Base-by-base conservation (phyloP, 2,888 invertebrate species). In the Acrocera orbiculus region DNA sequence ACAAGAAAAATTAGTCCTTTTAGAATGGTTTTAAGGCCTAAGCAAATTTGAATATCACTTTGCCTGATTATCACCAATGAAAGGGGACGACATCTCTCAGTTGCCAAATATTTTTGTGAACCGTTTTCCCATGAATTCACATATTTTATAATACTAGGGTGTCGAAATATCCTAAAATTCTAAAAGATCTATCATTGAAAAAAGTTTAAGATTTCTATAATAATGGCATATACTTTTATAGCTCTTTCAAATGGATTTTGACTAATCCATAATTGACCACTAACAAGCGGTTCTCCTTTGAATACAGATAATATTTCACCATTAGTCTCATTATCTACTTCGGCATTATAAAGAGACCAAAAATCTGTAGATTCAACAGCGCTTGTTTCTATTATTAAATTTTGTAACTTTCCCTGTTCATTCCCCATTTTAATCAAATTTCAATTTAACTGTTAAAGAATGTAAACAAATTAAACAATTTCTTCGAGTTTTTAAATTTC, bases 81-180 rank as follows among this genome's bases (percentile, higher is more conserved):
- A 10, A 90, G 61, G 3, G 89, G 87, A 40, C 69, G 71, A 3
- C 82, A 79, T 56, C 73, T 75, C 57, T 90, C 89, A 2, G 86
- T 83, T 3, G 80, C 80, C 39, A 90, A 64, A 54, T 76, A 73
- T 46, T 74, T 71, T 40, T 75, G 76, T 8, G 76, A 76, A 27
- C 75, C 70, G 46, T 78, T 75, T 38, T 75, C 71, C 76, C 85
- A 83, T 3, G 80, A 76, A 16, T 78, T 76, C 41, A 86, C 67
- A 52, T 82, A 89, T 49, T 76, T 76, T 9, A 89, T 59, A 45
- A 90, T 83, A 47, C 74, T 76, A 1, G 90, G 90, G 61, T 90
- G 89, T 0, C 89, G 73, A 56, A 82, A 76, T 36, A 82, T 71
- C 65, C 80, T 76, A 38, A 87, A 65, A 62, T 82, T 83, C 87